A percentile compares a stretch with the other conserved stretches of the same genome.
phyloP scores from a whole-genome alignment of 1,140 invertebrate species.

The Diabrotica virgifera region DNA sequence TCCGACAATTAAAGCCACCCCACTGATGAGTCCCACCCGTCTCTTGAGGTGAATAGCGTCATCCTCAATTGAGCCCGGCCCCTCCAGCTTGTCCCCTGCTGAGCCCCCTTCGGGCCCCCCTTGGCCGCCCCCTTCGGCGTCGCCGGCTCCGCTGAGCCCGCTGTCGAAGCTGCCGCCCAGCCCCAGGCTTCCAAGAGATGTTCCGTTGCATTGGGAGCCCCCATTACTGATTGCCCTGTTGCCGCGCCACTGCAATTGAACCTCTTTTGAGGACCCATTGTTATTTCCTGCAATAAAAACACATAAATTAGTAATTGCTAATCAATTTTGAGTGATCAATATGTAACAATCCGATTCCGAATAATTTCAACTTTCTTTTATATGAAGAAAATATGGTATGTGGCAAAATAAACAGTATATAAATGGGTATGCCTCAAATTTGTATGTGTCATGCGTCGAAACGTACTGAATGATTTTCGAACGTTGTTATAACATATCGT shows the following conservation, averaged over 20 bases:
- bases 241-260: constrained; percentile 46
- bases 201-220: constrained; percentile 30
- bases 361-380: too few relatives aligned
- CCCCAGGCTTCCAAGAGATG: constrained; percentile 36
- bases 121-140: constrained; percentile 44
- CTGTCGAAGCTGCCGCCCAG: constrained; percentile 31
- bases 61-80: constrained; percentile 86
- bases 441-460: too few relatives aligned
- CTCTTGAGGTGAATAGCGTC: constrained; percentile 95
- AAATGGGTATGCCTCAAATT: too few relatives aligned
- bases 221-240: constrained; percentile 33
- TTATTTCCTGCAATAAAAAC: constrained; percentile 43
- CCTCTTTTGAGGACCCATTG: constrained; percentile 46
- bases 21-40: constrained; percentile 97
- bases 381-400: too few relatives aligned
- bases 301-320: too few relatives aligned
- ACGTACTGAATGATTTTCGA: too few relatives aligned
- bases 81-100: constrained; percentile 68
- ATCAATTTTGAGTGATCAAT: too few relatives aligned
- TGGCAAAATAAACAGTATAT: too few relatives aligned
- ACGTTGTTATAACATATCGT: too few relatives aligned
- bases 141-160: constrained; percentile 34
- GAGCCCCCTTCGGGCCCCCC: constrained; percentile 47
- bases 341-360: too few relatives aligned
- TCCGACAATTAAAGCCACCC: constrained; percentile 95